Percentiles rank a stretch among this genome's conserved stretches.
These are phyloP conservation scores for Nomia melanderi DNA, from an alignment of 1,140 invertebrate species.

Conservation along the genomic window DNA sequence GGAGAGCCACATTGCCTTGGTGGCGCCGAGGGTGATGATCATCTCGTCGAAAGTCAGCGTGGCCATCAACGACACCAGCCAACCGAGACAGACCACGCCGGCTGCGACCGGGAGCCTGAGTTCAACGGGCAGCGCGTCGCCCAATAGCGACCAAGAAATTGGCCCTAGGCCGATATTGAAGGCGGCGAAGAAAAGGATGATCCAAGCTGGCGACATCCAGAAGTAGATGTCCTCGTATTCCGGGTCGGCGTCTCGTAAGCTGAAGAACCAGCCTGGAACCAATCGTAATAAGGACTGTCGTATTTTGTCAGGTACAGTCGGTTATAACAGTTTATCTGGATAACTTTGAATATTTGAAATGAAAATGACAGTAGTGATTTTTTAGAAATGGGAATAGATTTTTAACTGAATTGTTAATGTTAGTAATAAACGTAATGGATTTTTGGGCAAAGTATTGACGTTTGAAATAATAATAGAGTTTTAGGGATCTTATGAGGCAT, in stretches of 20 bases:
- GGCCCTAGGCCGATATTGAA: conserved; percentile 82
- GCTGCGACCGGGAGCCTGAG: conserved; percentile 80
- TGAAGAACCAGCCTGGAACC: conserved; percentile 68
- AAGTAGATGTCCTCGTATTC: conserved; percentile 69
- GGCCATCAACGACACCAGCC: conserved; percentile 82
- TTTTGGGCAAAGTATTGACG: too few species aligned
- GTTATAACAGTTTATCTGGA: too few species aligned
- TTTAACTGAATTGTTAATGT: too few species aligned
- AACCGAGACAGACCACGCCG: conserved; percentile 81
- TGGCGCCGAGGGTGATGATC: conserved; percentile 80
- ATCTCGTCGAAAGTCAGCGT: conserved; percentile 81
- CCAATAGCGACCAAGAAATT: conserved; percentile 83
- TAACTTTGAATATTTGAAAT: too few species aligned
- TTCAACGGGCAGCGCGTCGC: conserved; percentile 82
- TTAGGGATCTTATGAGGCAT: too few species aligned
- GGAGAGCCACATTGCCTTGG: conserved; percentile 89
- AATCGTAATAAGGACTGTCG: too few species aligned
- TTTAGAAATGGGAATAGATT: too few species aligned
- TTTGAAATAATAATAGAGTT: too few species aligned
- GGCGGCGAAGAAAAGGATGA: conserved; percentile 81
- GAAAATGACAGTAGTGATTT: too few species aligned
- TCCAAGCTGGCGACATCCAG: conserved; percentile 83
- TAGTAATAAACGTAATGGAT: too few species aligned
- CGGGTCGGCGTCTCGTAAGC: conserved; percentile 60
- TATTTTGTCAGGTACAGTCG: too few species aligned